phyloP scores from a whole-genome alignment of 2,888 invertebrate species.

The Bruchidius siliquastri region DNA sequence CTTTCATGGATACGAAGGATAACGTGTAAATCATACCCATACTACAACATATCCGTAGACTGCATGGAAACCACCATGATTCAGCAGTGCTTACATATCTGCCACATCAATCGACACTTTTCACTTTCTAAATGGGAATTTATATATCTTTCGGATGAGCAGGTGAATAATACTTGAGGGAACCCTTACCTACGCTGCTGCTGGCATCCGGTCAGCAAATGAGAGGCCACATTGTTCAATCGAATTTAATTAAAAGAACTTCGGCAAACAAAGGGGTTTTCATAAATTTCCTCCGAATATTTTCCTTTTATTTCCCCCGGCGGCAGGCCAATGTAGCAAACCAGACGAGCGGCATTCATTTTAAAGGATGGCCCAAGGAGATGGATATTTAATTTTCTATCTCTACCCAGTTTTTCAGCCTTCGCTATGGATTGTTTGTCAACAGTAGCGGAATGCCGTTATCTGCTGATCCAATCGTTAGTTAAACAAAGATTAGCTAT shows the following conservation, averaged over 20 bases:
- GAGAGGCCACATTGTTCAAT: conserved; percentile 21
- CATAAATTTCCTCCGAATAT: conserved; percentile 17
- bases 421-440: not conserved
- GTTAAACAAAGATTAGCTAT: not conserved
- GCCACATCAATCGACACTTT: no score
- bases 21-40: no score
- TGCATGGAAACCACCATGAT: no score
- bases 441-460: not conserved
- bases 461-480: not conserved
- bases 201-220: conserved; percentile 18
- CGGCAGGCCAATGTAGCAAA: not conserved
- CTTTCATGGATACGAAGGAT: no score
- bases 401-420: not conserved
- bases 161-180: no score
- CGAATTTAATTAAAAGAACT: conserved; percentile 24
- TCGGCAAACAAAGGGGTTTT: conserved; percentile 16
- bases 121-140: no score
- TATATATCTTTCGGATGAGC: no score
- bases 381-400: not conserved
- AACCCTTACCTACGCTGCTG: not conserved
- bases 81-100: no score
- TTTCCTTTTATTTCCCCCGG: conserved; percentile 13
- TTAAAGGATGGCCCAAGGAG: conserved; percentile 4
- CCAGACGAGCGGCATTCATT: conserved; percentile 1
- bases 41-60: no score